These are phyloP conservation scores for Fragum fragum DNA, from an alignment of 2,888 invertebrate species.

Conservation along the genomic window DNA sequence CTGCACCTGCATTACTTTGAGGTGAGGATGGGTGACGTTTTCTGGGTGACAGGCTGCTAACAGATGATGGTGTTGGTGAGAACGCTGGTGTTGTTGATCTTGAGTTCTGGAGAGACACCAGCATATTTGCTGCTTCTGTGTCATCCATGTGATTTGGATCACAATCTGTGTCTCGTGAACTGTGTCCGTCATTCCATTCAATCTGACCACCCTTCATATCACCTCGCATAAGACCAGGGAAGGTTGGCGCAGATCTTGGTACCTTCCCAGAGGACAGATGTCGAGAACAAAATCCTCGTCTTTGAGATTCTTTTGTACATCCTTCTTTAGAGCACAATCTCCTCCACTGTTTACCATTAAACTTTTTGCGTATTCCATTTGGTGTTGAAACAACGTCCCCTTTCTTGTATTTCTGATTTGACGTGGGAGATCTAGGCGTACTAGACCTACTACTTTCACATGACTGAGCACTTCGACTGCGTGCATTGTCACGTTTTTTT, in stretches of 20 bases:
- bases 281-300: slow-evolving; percentile 98
- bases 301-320: slow-evolving; percentile 98
- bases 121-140: slow-evolving; percentile 98
- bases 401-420: slow-evolving; percentile 89
- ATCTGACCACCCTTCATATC: slow-evolving; percentile 87
- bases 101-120: slow-evolving; percentile 97
- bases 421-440: slow-evolving; percentile 84
- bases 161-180: slow-evolving; percentile 93
- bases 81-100: slow-evolving; percentile 97
- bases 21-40: slow-evolving; percentile 81
- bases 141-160: slow-evolving; percentile 91
- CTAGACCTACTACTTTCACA: slow-evolving; percentile 84
- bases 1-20: slow-evolving; percentile 88
- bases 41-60: slow-evolving; percentile 59
- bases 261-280: slow-evolving; percentile 95
- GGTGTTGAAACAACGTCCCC: slow-evolving; percentile 98
- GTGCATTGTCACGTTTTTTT: slow-evolving; percentile 81
- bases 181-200: slow-evolving; percentile 93
- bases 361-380: slow-evolving; percentile 98
- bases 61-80: slow-evolving; percentile 80
- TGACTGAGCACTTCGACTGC: slow-evolving; percentile 85
- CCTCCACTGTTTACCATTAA: slow-evolving; percentile 99
- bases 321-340: slow-evolving; percentile 98
- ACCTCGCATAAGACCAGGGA: slow-evolving; percentile 84
- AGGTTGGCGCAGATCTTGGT: slow-evolving; percentile 76